Percentiles rank a stretch among this genome's conserved stretches.
Evolutionary conservation across 92 coral and sea anemone genomes (phyloP).

Genomic region (Paramuricea clavata): DNA sequence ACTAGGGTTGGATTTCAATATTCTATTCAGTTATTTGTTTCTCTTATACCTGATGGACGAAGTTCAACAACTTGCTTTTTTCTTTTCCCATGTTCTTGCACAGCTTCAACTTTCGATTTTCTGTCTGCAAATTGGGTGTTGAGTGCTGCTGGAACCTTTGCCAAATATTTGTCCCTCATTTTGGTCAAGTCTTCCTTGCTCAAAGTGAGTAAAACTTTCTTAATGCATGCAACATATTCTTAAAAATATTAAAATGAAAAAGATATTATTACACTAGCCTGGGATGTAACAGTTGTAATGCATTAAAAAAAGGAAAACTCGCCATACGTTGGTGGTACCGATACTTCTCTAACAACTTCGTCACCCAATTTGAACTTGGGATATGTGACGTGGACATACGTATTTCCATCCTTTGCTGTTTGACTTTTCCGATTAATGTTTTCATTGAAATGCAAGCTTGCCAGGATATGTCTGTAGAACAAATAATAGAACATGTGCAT

Average conservation of each 20-base stretch:
- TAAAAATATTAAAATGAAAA: conserved; percentile 30
- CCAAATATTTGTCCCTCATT: conserved; percentile 33
- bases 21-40: neutral
- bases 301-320: conserved; percentile 21
- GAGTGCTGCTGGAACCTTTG: conserved; percentile 62
- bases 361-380: conserved; percentile 38
- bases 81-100: conserved; percentile 38
- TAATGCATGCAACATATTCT: conserved; percentile 60
- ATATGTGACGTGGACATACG: conserved; percentile 23
- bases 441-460: conserved; percentile 28
- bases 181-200: conserved; percentile 36
- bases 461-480: conserved; percentile 31
- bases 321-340: conserved; percentile 31
- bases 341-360: conserved; percentile 27
- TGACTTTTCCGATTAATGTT: conserved; percentile 39
- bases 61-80: conserved; percentile 55
- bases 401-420: conserved; percentile 32
- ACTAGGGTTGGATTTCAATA: conserved; percentile 19
- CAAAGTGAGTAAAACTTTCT: conserved; percentile 34
- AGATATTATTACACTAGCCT: conserved; percentile 18
- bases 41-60: conserved; percentile 62
- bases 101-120: conserved; percentile 51
- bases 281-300: conserved; percentile 11
- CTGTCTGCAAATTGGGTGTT: conserved; percentile 66
- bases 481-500: neutral